Conservation (phyloP, 1,140 invertebrate species). For the Brachionus koreanus region DNA sequence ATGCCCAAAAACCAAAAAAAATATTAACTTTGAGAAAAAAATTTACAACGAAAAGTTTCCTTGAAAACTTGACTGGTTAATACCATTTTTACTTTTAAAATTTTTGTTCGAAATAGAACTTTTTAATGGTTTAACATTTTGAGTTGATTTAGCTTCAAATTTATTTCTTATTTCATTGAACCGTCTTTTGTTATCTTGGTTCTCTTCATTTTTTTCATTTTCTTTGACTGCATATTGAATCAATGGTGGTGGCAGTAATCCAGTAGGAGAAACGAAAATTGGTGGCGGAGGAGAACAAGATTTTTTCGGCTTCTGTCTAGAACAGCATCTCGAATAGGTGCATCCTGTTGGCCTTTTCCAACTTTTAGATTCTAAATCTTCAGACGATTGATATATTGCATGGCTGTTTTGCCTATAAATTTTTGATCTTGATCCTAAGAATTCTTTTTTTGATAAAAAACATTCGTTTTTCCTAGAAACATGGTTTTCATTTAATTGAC, state of each 20-base stretch:
- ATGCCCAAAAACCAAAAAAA: too few relatives aligned
- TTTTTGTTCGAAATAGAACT: neutral
- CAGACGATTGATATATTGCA: neutral
- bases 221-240: neutral
- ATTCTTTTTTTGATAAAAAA: neutral
- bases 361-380: neutral
- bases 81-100: neutral
- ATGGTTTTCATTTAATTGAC: neutral
- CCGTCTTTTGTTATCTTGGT: neutral
- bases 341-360: neutral
- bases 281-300: constrained; percentile 7
- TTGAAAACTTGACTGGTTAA: neutral
- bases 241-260: neutral
- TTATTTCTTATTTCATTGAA: constrained; percentile 24
- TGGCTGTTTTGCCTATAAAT: constrained; percentile 8
- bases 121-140: neutral
- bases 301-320: constrained; percentile 4
- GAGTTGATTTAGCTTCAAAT: neutral
- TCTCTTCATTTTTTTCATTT: constrained; percentile 16
- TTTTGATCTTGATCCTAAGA: neutral
- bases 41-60: too few relatives aligned
- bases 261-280: neutral
- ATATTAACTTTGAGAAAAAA: too few relatives aligned
- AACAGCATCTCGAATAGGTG: neutral
- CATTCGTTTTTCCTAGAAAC: neutral